Evolutionary conservation across 2,797 vertebrate species (phyloP).

Genomic region (Arvicola amphibius): DNA sequence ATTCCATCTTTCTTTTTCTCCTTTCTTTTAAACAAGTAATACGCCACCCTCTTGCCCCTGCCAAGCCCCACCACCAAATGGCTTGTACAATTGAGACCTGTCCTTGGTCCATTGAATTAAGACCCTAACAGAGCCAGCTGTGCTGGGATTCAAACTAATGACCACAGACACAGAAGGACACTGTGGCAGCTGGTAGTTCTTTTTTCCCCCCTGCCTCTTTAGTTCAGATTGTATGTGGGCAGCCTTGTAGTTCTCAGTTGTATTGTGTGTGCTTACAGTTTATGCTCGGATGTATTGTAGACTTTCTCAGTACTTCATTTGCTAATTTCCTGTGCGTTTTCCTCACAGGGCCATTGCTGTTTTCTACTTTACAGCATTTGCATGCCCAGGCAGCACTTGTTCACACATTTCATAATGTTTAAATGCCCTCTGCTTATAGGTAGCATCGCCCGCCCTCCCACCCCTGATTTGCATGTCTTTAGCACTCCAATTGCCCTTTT

Average conservation of each 20-base stretch:
- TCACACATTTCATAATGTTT: constrained; percentile 83
- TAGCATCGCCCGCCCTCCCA: constrained; percentile 82
- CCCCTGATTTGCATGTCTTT: constrained; percentile 86
- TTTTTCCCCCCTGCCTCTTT: constrained; percentile 66
- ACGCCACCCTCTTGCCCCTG: constrained; percentile 50
- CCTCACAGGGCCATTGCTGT: constrained; percentile 72
- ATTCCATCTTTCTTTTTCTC: constrained; percentile 26
- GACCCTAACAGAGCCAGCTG: constrained; percentile 86
- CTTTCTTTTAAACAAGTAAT: constrained; percentile 69
- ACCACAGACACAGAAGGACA: constrained; percentile 88
- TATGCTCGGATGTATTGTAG: constrained; percentile 79
- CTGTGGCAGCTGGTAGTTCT: constrained; percentile 86
- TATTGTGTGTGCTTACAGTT: constrained; percentile 81
- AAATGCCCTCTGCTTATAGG: constrained; percentile 84
- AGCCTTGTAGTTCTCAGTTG: constrained; percentile 72
- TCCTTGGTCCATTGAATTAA: constrained; percentile 86
- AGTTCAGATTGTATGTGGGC: constrained; percentile 79
- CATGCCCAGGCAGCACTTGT: constrained; percentile 81
- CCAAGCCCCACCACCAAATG: constrained; percentile 77
- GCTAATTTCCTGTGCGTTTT: constrained; percentile 84
- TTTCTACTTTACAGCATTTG: constrained; percentile 77
- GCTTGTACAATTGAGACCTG: constrained; percentile 84
- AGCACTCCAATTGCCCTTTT: constrained; percentile 84
- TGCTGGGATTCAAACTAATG: constrained; percentile 88
- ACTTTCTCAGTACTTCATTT: constrained; percentile 84